phyloP scores from a whole-genome alignment of 2,113 vertebrate genomes.

The Fukomys damarensis region DNA sequence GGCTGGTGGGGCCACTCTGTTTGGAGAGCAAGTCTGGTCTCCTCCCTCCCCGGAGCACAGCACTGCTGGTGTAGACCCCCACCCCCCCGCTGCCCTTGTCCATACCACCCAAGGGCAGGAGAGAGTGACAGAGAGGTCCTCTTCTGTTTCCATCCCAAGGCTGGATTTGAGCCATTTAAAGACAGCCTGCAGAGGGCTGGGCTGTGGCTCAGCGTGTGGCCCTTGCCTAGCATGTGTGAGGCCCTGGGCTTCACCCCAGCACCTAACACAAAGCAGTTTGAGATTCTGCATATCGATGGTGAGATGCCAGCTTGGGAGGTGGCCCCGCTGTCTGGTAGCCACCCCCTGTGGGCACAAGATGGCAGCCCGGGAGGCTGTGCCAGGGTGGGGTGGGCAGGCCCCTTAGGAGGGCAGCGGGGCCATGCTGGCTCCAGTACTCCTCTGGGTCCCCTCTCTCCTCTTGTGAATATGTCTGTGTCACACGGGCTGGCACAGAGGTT shows the following conservation, averaged over 20 bases:
- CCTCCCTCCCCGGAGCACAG: background rate
- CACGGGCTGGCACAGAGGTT: background rate
- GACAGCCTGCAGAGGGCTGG: background rate
- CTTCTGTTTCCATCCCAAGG: too few relatives aligned
- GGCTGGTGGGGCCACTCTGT: background rate
- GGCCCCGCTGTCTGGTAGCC: background rate
- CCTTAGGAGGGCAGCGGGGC: background rate
- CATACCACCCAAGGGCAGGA: too few relatives aligned
- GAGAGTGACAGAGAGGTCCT: background rate
- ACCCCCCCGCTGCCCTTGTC: too few relatives aligned
- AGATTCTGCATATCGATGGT: background rate
- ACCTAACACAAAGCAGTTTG: background rate
- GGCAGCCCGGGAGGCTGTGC: background rate
- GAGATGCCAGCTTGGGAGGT: fast-evolving
- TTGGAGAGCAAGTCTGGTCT: background rate
- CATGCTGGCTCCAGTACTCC: background rate
- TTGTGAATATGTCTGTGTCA: background rate
- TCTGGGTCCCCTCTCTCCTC: background rate
- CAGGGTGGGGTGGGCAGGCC: too few relatives aligned
- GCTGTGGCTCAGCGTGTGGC: too few relatives aligned
- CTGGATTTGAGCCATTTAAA: fast-evolving
- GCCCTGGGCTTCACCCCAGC: background rate
- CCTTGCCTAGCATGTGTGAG: background rate
- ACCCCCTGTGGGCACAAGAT: background rate
- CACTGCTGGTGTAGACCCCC: fast-evolving